Base-by-base conservation (phyloP, 2,113 vertebrate species). In the Chaetops frenatus region DNA sequence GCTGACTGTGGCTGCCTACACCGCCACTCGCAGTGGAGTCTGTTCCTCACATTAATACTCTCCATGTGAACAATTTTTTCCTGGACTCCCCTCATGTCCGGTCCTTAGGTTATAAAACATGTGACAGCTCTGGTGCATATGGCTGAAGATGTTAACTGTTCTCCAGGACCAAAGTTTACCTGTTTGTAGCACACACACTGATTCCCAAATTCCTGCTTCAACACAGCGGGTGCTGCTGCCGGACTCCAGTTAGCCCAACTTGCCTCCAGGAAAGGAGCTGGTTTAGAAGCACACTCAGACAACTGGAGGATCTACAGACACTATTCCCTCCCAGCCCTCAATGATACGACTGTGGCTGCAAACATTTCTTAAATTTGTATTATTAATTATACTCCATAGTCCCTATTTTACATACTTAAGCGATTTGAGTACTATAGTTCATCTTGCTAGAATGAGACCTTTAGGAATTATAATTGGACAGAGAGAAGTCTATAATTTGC, bases 381-480 rank as follows among this genome's bases (percentile, higher is more conserved):
- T 83, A 91, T 80, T 94, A 92, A 91, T 92, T 93, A 92, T 38
- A 94, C 56, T 94, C 90, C 62, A 56, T 51, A 94, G 92, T 79
- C 86, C 35, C 50, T 85, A 50, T 81, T 95, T 94, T 94, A 86
- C 92, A 92, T 90, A 86, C 89, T 95, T 92, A 92, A 96, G 69
- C 65, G 20, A 90, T 90, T 73, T 88, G 76, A 94, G 82, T 92
- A 92, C 86, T 94, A 58, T 31, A 95, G 77, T 88, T 95, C 84
- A 91, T 85, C 94, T 81, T 94, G 69, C 76, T 83, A 88, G 81
- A 96, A 93, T 36, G 31, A 97, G 90, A 96, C 84, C 72, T 88
- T 92, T 82, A 94, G 72, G 95, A 96, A 95, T 95, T 73, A 45
- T 88, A 97, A 97, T 56, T 94, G 88, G 72, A 73, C 76, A 77